These are phyloP conservation scores for Palythoa heliodiscus DNA, from an alignment of 92 coral and sea anemone species.

Conservation along the genomic window DNA sequence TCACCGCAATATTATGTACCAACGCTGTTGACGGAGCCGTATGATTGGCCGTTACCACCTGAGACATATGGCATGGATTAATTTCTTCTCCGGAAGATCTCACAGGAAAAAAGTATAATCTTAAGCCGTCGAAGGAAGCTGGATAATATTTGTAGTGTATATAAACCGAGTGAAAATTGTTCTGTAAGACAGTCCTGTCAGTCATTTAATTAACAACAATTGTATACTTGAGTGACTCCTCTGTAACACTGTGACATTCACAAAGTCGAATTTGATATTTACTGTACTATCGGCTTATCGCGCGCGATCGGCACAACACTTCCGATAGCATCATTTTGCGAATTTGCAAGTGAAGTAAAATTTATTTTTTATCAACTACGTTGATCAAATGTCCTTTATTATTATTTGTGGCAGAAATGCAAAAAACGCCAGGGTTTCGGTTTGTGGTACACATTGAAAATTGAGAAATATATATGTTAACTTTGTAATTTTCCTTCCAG, in stretches of 20 bases:
- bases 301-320: neutral
- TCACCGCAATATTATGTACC: constrained; percentile 71
- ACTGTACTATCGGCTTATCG: neutral
- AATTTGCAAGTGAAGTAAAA: neutral
- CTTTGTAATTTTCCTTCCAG: neutral
- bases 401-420: neutral
- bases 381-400: constrained; percentile 10
- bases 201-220: constrained; percentile 29
- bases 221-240: constrained; percentile 25
- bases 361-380: constrained; percentile 20
- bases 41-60: constrained; percentile 98
- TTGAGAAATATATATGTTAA: neutral
- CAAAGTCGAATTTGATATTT: neutral
- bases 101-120: constrained; percentile 69
- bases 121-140: constrained; percentile 27
- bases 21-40: constrained; percentile 38
- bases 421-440: neutral
- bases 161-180: constrained; percentile 21
- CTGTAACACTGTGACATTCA: constrained; percentile 5
- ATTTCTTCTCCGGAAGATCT: constrained; percentile 80
- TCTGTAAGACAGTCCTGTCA: constrained; percentile 24
- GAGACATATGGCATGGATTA: constrained; percentile 80
- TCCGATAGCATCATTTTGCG: neutral
- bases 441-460: neutral
- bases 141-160: constrained; percentile 17